phyloP scores from a whole-genome alignment of 2,113 vertebrate species.

The Benitochromis conjunctus region DNA sequence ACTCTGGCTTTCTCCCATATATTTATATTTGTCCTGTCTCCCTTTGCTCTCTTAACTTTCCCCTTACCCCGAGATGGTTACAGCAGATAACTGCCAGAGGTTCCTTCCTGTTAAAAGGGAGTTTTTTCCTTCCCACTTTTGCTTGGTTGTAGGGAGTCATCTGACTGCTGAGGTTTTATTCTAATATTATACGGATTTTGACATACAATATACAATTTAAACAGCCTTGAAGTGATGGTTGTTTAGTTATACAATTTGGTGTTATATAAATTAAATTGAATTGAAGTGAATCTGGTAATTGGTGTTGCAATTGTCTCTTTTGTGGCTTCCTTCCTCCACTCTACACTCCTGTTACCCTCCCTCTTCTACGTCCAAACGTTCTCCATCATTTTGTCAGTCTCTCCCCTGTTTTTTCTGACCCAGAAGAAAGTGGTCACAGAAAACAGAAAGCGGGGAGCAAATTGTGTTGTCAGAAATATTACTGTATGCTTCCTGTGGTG shows the following conservation, averaged over 20 bases:
- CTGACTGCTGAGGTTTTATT: not conserved
- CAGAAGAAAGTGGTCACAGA: constrained; percentile 34
- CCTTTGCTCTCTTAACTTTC: not conserved
- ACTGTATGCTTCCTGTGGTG: not conserved
- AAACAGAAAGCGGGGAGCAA: constrained; percentile 18
- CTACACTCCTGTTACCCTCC: not conserved
- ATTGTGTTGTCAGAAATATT: not conserved
- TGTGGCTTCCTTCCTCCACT: constrained; percentile 14
- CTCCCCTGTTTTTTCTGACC: not conserved
- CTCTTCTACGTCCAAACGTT: constrained; percentile 35
- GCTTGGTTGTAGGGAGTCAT: not conserved
- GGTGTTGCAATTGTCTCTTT: constrained; percentile 30
- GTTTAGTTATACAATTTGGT: not conserved
- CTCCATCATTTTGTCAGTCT: constrained; percentile 56
- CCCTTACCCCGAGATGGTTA: not conserved
- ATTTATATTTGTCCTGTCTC: not conserved
- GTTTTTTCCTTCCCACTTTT: not conserved
- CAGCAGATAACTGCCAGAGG: not conserved
- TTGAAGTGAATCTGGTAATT: constrained; percentile 4
- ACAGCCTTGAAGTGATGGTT: not conserved
- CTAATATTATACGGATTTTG: not conserved
- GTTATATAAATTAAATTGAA: not conserved
- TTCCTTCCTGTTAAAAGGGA: not conserved
- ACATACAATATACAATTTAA: not conserved
- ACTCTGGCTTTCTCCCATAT: not conserved